A percentile compares a stretch with the other conserved stretches of the same genome.
Conservation (phyloP, 2,113 vertebrate genomes). For the Pleuronectes platessa region DNA sequence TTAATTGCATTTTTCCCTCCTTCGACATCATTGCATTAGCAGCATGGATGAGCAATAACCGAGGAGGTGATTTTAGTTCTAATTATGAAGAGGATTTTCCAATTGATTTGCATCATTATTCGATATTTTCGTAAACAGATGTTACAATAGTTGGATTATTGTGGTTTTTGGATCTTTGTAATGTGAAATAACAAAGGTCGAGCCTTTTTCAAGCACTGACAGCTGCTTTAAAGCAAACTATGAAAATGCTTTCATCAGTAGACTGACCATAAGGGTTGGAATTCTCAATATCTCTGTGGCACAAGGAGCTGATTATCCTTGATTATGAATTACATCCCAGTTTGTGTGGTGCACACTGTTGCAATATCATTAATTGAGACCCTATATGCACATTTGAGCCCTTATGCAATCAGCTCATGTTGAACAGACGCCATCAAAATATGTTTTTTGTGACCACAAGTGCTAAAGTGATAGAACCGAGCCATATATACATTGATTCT, state of each 20-base stretch:
- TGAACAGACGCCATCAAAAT: constrained; percentile 19
- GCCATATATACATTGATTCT: constrained; percentile 74
- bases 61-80: constrained; percentile 48
- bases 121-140: constrained; percentile 26
- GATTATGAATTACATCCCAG: background rate
- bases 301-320: background rate
- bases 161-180: background rate
- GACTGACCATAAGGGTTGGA: background rate
- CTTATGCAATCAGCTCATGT: constrained; percentile 20
- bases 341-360: background rate
- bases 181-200: background rate
- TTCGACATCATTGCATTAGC: constrained; percentile 56
- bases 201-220: background rate
- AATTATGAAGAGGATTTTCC: constrained; percentile 67
- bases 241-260: background rate
- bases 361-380: background rate
- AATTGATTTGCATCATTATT: constrained; percentile 45
- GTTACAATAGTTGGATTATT: constrained; percentile 34
- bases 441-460: constrained; percentile 12
- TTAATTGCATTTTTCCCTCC: constrained; percentile 56
- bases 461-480: constrained; percentile 53
- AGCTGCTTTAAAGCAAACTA: background rate
- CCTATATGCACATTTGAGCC: background rate
- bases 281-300: background rate
- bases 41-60: constrained; percentile 65